These are phyloP conservation scores for Frankliniella fusca DNA, from an alignment of 2,888 invertebrate species.

Conservation along the genomic window DNA sequence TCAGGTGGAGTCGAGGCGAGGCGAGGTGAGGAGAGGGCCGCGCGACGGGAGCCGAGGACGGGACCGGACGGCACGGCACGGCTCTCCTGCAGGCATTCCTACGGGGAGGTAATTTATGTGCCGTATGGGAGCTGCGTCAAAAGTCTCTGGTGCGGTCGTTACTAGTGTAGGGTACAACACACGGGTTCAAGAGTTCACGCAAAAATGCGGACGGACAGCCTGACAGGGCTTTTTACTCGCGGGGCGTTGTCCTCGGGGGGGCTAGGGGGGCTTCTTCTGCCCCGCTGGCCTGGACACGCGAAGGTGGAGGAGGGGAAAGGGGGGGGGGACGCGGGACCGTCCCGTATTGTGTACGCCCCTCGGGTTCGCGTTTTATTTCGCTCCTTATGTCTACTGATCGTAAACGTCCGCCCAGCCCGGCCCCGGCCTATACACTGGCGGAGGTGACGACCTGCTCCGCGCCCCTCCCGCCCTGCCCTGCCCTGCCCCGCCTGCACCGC, in stretches of 20 bases:
- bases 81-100: not conserved
- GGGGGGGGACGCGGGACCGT: no score
- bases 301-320: no score
- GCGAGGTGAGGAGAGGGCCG: not conserved
- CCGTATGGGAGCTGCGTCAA: slow-evolving; percentile 11
- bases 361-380: slow-evolving; percentile 9
- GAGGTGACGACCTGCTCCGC: not conserved
- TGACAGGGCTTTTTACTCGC: not conserved
- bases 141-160: not conserved
- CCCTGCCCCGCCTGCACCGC: no score
- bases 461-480: not conserved
- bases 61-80: not conserved
- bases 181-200: not conserved
- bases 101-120: not conserved
- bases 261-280: no score
- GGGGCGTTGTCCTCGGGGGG: not conserved
- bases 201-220: not conserved
- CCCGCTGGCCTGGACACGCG: no score
- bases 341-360: no score
- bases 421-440: no score
- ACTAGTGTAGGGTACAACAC: slow-evolving; percentile 3
- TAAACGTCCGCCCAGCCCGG: not conserved
- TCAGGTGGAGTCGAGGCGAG: not conserved
- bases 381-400: slow-evolving; percentile 24
- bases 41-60: not conserved